A percentile compares a stretch with the other conserved stretches of the same genome.
phyloP scores from a whole-genome alignment of 1,140 invertebrate species.

The Heliconius congener region DNA sequence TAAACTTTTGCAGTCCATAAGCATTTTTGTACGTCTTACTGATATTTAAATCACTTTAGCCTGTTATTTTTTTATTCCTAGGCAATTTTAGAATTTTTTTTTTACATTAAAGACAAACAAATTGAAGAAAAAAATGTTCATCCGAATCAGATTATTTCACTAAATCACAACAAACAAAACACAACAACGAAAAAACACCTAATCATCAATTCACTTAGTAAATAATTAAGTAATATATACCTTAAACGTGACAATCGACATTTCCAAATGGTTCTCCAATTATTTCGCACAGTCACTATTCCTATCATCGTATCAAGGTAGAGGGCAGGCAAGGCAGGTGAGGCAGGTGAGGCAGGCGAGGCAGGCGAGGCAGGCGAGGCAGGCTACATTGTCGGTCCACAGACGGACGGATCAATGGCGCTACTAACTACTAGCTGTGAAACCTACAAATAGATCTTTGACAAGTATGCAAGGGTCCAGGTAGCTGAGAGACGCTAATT shows the following conservation, averaged over 20 bases:
- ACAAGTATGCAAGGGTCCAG: constrained; percentile 44
- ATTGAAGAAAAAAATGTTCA: too few species aligned
- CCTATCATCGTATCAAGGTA: constrained; percentile 44
- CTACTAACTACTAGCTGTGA: constrained; percentile 65
- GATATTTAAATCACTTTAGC: too few species aligned
- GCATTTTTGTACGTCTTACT: too few species aligned
- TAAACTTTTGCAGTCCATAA: too few species aligned
- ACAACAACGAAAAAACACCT: neutral
- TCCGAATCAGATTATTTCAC: too few species aligned
- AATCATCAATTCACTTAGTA: neutral
- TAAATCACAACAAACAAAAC: too few species aligned
- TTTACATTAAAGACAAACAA: too few species aligned
- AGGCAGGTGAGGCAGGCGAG: neutral
- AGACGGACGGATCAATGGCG: constrained; percentile 67
- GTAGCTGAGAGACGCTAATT: constrained; percentile 37
- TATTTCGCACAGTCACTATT: constrained; percentile 52
- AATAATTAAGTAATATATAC: neutral
- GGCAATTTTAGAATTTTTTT: too few species aligned
- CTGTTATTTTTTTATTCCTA: too few species aligned
- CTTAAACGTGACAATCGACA: neutral
- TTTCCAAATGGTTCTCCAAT: constrained; percentile 40
- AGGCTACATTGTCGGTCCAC: constrained; percentile 56
- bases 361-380: neutral
- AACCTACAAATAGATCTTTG: constrained; percentile 61
- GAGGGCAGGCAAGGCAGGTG: neutral